Percentiles rank a stretch among this genome's conserved stretches.
phyloP scores from a whole-genome alignment of 2,113 vertebrate genomes.

The Sinocyclocheilus grahami region DNA sequence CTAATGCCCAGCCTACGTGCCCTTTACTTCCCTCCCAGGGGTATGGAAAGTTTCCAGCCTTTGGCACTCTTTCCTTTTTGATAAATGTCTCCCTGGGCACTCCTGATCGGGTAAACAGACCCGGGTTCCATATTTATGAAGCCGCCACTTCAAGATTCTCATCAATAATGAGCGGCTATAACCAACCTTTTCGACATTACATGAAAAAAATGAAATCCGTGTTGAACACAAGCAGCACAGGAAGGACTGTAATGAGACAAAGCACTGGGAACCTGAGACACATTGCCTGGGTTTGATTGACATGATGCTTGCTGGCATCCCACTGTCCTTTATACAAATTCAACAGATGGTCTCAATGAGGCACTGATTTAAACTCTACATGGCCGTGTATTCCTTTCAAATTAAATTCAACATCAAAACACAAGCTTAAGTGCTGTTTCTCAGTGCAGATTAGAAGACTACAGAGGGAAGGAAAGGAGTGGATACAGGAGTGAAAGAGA shows the following conservation, averaged over 20 bases:
- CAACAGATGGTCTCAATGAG: conserved; percentile 34
- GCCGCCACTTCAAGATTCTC: conserved; percentile 37
- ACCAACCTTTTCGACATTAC: background rate
- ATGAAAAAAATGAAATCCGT: background rate
- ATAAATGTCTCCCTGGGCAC: too few relatives aligned
- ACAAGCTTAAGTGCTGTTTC: conserved; percentile 10
- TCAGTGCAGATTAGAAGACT: background rate
- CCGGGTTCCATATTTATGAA: conserved; percentile 54
- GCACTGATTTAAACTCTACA: conserved; percentile 29
- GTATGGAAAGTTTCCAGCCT: conserved; percentile 26
- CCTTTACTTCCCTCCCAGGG: conserved; percentile 28
- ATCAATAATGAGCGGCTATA: conserved; percentile 52
- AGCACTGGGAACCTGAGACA: conserved; percentile 1
- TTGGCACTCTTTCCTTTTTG: conserved; percentile 1
- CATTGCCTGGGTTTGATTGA: conserved; percentile 37
- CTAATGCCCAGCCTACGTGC: conserved; percentile 2
- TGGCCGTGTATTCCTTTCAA: conserved; percentile 16
- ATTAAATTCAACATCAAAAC: conserved; percentile 36
- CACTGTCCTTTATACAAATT: conserved; percentile 36
- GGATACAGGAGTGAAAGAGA: background rate
- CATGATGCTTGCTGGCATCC: conserved; percentile 23
- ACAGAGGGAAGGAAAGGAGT: background rate
- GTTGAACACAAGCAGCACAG: background rate
- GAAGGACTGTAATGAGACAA: conserved; percentile 32
- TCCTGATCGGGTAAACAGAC: conserved; percentile 38